These are phyloP conservation scores for Leptodactylus fuscus DNA, from an alignment of 2,113 vertebrate genomes.

Conservation along the genomic window DNA sequence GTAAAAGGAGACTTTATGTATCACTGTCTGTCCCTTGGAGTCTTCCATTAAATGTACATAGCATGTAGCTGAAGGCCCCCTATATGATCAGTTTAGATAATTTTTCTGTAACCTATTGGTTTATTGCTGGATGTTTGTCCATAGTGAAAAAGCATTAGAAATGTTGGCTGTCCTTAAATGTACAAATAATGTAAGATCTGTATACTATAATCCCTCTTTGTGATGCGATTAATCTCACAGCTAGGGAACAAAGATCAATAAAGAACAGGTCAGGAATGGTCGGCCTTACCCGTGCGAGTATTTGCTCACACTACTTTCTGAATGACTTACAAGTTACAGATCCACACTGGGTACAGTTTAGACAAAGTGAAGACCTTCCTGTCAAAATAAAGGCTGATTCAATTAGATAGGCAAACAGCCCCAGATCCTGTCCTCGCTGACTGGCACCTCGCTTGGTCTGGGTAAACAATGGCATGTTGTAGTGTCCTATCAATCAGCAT, in stretches of 20 bases:
- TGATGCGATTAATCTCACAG: background rate
- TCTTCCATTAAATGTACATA: too few relatives aligned
- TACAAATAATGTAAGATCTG: background rate
- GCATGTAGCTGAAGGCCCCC: too few relatives aligned
- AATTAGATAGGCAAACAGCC: conserved; percentile 9
- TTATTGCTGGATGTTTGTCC: background rate
- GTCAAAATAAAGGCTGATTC: background rate
- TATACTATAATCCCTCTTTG: background rate
- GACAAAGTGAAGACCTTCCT: conserved; percentile 6
- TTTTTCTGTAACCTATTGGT: background rate
- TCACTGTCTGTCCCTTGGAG: too few relatives aligned
- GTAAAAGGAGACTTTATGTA: too few relatives aligned
- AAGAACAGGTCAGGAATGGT: background rate
- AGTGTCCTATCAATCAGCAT: background rate
- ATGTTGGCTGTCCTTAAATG: background rate
- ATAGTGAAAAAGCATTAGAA: background rate
- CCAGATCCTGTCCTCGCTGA: background rate
- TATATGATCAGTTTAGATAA: background rate
- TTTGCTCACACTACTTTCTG: too few relatives aligned
- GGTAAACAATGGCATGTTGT: conserved; percentile 16
- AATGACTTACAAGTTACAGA: conserved; percentile 9
- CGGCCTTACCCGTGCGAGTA: background rate
- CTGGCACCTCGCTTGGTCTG: background rate
- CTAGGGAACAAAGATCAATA: background rate
- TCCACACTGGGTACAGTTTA: background rate